phyloP scores from a whole-genome alignment of 2,888 invertebrate genomes.

The Chalcosyrphus nemorum region DNA sequence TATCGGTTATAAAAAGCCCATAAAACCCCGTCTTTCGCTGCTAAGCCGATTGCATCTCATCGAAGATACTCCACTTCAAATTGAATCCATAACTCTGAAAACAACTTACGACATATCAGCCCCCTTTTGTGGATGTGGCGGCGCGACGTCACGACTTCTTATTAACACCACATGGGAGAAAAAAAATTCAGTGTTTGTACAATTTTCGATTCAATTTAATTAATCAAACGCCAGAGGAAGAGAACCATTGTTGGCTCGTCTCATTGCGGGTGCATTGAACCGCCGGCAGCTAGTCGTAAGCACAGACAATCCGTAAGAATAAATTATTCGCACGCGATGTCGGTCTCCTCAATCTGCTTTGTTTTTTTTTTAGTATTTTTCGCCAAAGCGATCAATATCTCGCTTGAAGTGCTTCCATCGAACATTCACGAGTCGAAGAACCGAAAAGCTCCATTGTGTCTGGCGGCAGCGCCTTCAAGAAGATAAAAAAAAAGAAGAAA shows the following conservation, averaged over 20 bases:
- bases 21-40: background rate
- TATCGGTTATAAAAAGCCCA: constrained; percentile 12
- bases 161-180: constrained; percentile 29
- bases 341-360: constrained; percentile 36
- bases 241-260: constrained; percentile 51
- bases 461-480: constrained; percentile 44
- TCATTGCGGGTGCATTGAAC: constrained; percentile 54
- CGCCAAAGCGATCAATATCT: constrained; percentile 61
- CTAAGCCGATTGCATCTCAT: constrained; percentile 44
- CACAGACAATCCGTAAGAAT: constrained; percentile 57
- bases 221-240: constrained; percentile 50
- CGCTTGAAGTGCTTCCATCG: constrained; percentile 67
- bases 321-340: constrained; percentile 68
- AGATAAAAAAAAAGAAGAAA: no score
- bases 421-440: constrained; percentile 43
- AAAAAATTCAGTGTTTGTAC: constrained; percentile 6
- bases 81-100: constrained; percentile 32
- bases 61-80: constrained; percentile 27
- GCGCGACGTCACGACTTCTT: constrained; percentile 44
- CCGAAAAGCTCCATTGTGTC: constrained; percentile 49
- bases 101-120: constrained; percentile 47
- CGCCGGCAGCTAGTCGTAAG: constrained; percentile 11
- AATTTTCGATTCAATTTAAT: constrained; percentile 56
- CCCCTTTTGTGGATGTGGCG: background rate
- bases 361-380: constrained; percentile 8